Percentiles rank a stretch among this genome's conserved stretches.
phyloP scores from a whole-genome alignment of 2,113 vertebrate species.

The Aleadryas rufinucha region DNA sequence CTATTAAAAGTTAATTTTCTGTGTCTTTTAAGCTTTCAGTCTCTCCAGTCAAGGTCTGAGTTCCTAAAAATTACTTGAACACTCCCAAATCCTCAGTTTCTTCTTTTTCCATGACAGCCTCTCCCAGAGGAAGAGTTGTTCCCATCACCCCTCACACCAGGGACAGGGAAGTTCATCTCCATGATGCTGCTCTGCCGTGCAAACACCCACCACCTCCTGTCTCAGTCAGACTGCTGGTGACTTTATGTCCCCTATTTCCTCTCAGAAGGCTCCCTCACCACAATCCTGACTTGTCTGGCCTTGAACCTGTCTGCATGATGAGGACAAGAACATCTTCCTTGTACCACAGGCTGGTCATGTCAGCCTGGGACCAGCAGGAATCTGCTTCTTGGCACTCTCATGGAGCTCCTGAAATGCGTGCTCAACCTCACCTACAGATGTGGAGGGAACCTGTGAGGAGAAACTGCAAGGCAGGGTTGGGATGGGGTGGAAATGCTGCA shows the following conservation, averaged over 20 bases:
- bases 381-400: background rate
- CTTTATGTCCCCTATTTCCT: background rate
- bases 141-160: background rate
- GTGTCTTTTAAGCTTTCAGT: background rate
- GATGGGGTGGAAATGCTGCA: background rate
- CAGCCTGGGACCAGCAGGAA: background rate
- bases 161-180: background rate
- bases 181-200: background rate
- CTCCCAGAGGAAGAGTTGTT: background rate
- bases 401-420: background rate
- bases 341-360: rapidly evolving
- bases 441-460: background rate
- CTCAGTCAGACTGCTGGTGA: background rate
- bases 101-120: background rate
- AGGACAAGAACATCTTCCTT: background rate
- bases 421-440: background rate
- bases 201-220: background rate
- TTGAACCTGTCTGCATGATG: background rate
- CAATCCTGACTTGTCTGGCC: background rate
- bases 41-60: background rate
- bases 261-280: background rate
- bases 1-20: background rate
- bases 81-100: background rate
- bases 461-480: background rate
- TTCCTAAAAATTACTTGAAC: background rate